Percentiles rank a stretch among this genome's conserved stretches.
phyloP scores from a whole-genome alignment of 2,113 vertebrate species.

The Phasianus colchicus region DNA sequence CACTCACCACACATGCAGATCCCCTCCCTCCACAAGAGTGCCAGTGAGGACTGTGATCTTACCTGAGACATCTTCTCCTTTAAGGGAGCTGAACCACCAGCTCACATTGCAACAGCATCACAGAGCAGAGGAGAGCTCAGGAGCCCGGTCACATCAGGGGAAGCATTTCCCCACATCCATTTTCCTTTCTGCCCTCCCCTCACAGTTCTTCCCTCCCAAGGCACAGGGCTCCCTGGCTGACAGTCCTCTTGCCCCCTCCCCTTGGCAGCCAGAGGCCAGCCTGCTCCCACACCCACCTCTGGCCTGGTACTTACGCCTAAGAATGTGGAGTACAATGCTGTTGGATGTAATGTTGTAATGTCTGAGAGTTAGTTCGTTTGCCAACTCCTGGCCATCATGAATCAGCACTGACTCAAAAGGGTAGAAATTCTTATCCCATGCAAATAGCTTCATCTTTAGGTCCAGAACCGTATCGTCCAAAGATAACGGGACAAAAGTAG shows the following conservation, averaged over 20 bases:
- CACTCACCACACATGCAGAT: neutral
- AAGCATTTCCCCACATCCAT: neutral
- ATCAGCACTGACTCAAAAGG: neutral
- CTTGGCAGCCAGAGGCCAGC: neutral
- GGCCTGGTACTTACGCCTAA: accelerated
- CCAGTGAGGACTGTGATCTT: neutral
- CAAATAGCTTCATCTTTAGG: neutral
- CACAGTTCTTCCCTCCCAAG: neutral
- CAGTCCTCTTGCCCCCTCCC: neutral
- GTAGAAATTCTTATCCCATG: no score
- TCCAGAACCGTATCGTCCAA: accelerated
- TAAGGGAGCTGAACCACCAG: accelerated
- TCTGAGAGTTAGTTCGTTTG: accelerated
- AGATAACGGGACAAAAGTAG: accelerated
- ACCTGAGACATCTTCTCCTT: neutral
- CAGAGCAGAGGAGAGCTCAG: neutral
- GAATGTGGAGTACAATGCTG: accelerated
- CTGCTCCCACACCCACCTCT: neutral
- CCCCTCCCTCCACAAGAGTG: neutral
- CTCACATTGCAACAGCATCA: neutral
- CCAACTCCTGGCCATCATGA: neutral
- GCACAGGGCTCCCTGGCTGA: neutral
- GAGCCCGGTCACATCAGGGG: neutral
- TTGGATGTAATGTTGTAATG: neutral
- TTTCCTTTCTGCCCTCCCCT: neutral